Evolutionary conservation across 2,888 invertebrate species (phyloP), one percentile per base, ranked within the genome.

Genomic region (Drosophila rellima): DNA sequence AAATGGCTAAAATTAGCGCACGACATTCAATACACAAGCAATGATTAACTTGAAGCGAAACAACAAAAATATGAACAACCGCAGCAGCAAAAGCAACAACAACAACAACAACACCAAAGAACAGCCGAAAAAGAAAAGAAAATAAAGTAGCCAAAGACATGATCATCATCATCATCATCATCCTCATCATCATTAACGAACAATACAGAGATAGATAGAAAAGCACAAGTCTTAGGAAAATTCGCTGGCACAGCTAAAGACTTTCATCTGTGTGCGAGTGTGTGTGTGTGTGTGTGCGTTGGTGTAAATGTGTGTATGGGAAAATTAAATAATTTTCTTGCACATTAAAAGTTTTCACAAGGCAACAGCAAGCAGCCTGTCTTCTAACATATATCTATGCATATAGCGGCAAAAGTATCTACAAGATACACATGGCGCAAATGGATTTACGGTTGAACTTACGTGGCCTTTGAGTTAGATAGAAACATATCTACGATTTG

Each of bases 1-100:
- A 84, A 87, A 87, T 87, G 87, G 88, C 84, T 87, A 87, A 88
- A 84, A 84, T 84, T 84, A 87, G 88, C 88, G 82, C 87, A 85
- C 86, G 86, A 86, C 86, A 86, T 86, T 86, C 88, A 86, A 86
- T 86, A 86, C 85, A 88, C 74, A 78, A 74, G 81, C 85, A 71
- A 86, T 86, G 88, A 85, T 85, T 85, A 85, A 88, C 86, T 85
- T 85, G 80, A 78, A 66, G 78, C 80, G 45, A 52, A 74, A 63
- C 63, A 80, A 76, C 70, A 80, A 82, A 86, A 83, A 83, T 84
- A 83, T 84, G 84, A 83, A 71, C 77, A 74, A 64, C 63, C 67
- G 60, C 72, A 57, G 50, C 47, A 42, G 51, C 69, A 37, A 18
- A 48, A 54, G n/a, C 61, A 67, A 31, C 70, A 62, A 50, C 48